Evolutionary conservation across 2,113 vertebrate species (phyloP).

Genomic region (Ceyx cyanopectus): DNA sequence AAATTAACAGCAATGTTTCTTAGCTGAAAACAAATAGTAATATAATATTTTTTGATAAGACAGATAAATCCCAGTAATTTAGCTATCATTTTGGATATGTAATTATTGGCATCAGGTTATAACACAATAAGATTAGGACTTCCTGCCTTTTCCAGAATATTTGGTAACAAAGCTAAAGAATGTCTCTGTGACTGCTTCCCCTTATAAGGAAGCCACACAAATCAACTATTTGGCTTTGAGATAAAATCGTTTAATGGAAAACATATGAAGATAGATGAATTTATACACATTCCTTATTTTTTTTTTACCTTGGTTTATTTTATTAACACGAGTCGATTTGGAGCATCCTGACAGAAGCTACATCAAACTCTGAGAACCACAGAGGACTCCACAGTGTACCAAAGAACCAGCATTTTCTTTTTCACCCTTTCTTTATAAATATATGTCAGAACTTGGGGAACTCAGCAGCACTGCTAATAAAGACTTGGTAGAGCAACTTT

Average conservation of each 20-base stretch:
- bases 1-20: background rate
- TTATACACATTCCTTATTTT: background rate
- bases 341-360: background rate
- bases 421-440: background rate
- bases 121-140: slow-evolving; percentile 60
- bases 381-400: background rate
- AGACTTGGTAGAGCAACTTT: background rate
- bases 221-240: slow-evolving; percentile 55
- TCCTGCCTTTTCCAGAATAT: slow-evolving; percentile 60
- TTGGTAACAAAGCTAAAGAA: slow-evolving; percentile 46
- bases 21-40: slow-evolving; percentile 40
- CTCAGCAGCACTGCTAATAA: background rate
- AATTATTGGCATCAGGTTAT: slow-evolving; percentile 67
- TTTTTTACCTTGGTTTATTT: background rate
- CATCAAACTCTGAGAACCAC: background rate
- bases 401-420: background rate
- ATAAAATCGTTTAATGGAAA: slow-evolving; percentile 62
- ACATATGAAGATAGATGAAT: slow-evolving; percentile 1
- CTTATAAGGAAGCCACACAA: slow-evolving; percentile 10
- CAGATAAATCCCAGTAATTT: slow-evolving; percentile 67
- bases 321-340: background rate
- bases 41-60: slow-evolving; percentile 57
- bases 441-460: background rate
- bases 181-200: slow-evolving; percentile 41
- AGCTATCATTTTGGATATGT: slow-evolving; percentile 42